phyloP scores from a whole-genome alignment of 1,140 invertebrate species.

The Orchesella cincta region DNA sequence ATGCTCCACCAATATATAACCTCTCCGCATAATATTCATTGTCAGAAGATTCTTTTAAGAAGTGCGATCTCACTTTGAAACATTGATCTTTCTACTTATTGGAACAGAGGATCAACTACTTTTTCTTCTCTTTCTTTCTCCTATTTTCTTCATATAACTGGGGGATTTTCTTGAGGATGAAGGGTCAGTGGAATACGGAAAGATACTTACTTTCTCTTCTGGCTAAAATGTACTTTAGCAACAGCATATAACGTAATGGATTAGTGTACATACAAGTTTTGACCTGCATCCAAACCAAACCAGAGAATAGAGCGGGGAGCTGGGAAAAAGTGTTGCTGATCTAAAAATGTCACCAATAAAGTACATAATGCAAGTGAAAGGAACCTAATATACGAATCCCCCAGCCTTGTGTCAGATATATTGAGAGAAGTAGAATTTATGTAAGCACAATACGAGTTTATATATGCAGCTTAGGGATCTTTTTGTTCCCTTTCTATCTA shows the following conservation, averaged over 20 bases:
- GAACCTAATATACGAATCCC: neutral
- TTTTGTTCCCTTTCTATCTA: too few relatives aligned
- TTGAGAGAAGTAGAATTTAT: conserved; percentile 14
- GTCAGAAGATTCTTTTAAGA: neutral
- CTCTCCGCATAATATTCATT: neutral
- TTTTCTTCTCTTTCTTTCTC: neutral
- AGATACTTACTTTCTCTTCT: neutral
- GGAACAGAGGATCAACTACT: conserved; percentile 4
- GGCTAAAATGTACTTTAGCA: neutral
- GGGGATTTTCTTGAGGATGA: neutral
- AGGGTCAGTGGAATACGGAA: conserved; percentile 1
- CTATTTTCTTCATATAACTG: neutral
- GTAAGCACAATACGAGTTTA: neutral
- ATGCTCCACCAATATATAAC: neutral
- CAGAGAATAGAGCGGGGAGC: neutral
- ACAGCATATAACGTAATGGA: neutral
- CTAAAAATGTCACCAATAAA: conserved; percentile 18
- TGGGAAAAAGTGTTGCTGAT: neutral
- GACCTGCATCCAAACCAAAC: neutral
- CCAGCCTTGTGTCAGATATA: neutral
- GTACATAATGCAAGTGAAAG: neutral
- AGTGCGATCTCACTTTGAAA: conserved; percentile 7
- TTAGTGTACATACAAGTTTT: neutral
- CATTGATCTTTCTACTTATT: conserved; percentile 25
- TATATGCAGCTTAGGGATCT: too few relatives aligned